These are phyloP conservation scores for Siphonodentalium dalli DNA, from an alignment of 2,888 invertebrate genomes.

Conservation along the genomic window DNA sequence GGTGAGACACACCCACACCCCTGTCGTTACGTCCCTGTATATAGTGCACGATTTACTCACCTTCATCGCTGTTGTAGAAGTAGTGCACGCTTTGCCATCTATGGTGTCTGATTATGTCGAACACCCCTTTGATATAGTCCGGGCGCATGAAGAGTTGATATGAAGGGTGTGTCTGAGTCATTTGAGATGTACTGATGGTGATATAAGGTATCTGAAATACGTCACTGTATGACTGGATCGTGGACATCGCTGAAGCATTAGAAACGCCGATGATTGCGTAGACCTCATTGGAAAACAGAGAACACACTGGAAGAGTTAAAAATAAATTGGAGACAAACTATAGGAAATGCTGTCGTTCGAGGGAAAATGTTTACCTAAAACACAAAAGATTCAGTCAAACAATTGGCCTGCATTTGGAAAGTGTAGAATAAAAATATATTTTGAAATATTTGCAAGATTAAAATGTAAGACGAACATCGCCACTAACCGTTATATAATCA, in stretches of 20 bases:
- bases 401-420: too few relatives aligned
- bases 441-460: too few relatives aligned
- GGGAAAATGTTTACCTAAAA: too few relatives aligned
- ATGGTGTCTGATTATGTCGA: constrained; percentile 38
- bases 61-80: constrained; percentile 50
- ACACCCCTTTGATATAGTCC: constrained; percentile 38
- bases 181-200: constrained; percentile 39
- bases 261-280: constrained; percentile 44
- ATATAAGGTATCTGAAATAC: constrained; percentile 47
- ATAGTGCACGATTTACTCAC: constrained; percentile 30
- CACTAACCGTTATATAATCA: too few relatives aligned
- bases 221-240: constrained; percentile 50
- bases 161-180: constrained; percentile 28
- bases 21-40: too few relatives aligned
- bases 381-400: too few relatives aligned
- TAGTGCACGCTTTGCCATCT: constrained; percentile 39
- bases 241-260: constrained; percentile 46
- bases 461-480: too few relatives aligned
- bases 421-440: too few relatives aligned
- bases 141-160: constrained; percentile 45
- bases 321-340: neutral
- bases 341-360: neutral
- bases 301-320: constrained; percentile 38
- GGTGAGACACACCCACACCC: too few relatives aligned
- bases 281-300: constrained; percentile 39